Conservation (phyloP, 2,888 invertebrate genomes). For the Cataglyphis cursor region DNA sequence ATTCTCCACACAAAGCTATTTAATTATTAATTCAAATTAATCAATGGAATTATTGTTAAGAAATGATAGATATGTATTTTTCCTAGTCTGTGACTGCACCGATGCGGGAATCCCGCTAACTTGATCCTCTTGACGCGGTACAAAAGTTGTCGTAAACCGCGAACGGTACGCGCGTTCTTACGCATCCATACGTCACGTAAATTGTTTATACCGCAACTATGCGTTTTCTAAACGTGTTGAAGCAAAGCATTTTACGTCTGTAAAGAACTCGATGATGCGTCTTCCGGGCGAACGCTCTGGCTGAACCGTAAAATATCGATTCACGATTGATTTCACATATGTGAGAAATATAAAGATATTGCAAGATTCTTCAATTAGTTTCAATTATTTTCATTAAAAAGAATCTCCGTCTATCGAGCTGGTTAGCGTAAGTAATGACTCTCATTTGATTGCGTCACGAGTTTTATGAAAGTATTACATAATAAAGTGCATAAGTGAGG, state of each 20-base stretch:
- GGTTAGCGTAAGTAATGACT: conserved; percentile 26
- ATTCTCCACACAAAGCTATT: not conserved
- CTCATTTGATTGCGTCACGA: conserved; percentile 23
- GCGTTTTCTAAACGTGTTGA: not conserved
- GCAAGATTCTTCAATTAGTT: not conserved
- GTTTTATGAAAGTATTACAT: conserved; percentile 23
- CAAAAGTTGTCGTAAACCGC: conserved; percentile 35
- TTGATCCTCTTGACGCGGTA: conserved; percentile 10
- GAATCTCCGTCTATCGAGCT: not conserved
- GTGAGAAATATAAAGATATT: not conserved
- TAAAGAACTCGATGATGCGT: conserved; percentile 23
- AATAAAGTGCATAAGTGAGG: not conserved
- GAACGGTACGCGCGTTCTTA: conserved; percentile 38
- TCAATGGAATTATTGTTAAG: not conserved
- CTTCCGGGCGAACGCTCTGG: not conserved
- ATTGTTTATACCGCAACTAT: conserved; percentile 18
- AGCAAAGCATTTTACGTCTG: not conserved
- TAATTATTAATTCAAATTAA: not conserved
- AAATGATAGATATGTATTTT: conserved; percentile 1
- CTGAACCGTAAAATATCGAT: conserved; percentile 19
- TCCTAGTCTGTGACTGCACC: not conserved
- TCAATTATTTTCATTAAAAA: not conserved
- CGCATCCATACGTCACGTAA: conserved; percentile 18
- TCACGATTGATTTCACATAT: conserved; percentile 28
- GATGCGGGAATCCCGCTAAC: conserved; percentile 22